Base-by-base conservation (phyloP, 2,113 vertebrate genomes). In the Gadus chalcogrammus region DNA sequence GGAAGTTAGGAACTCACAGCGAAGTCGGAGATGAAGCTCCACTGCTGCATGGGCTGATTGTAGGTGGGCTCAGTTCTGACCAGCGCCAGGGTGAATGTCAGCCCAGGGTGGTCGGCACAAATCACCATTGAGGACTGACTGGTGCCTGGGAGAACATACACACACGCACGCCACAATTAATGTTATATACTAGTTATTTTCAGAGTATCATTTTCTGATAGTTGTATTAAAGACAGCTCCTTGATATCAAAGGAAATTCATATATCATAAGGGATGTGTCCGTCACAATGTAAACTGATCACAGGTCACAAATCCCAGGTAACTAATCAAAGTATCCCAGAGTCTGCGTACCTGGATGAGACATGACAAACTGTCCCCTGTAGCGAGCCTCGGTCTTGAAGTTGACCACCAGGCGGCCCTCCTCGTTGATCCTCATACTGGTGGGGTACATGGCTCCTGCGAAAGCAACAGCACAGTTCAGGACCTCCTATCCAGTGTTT, bases 41-140 rank as follows among this genome's bases (percentile, higher is more conserved):
- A 93, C 72, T 91, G 92, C 82, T 94, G 93, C 88, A 90, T 89
- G 64, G 93, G 92, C 79, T 91, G 92, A 78, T 93, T 91, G 84
- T 93, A 94, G 1, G 91, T 90, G 0, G 86, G 87, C 81, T 93
- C 89, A 0, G 91, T 93, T 71, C 80, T 80, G 76, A 92, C 76
- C 56, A 94, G 85, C 61, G 76, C 75, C 5, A 93, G 84, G 0
- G 88, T 91, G 77, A 94, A 94, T 0, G 90, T 92, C 76, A 93
- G 85, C 18, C 88, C 90, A 0, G 91, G 88, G 74, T 91, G 93
- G 76, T 92, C 91, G 4, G 88, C 85, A 70, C 93, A 93, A 70
- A 93, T 91, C 77, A 92, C 93, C 88, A 91, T 82, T 53, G 91
- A 93, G 11, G 86, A 76, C 72, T 91, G 78, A 58, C 89, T 87